These are phyloP conservation scores for Drosophila willistoni DNA, from an alignment of 1,140 invertebrate species.

Conservation along the genomic window DNA sequence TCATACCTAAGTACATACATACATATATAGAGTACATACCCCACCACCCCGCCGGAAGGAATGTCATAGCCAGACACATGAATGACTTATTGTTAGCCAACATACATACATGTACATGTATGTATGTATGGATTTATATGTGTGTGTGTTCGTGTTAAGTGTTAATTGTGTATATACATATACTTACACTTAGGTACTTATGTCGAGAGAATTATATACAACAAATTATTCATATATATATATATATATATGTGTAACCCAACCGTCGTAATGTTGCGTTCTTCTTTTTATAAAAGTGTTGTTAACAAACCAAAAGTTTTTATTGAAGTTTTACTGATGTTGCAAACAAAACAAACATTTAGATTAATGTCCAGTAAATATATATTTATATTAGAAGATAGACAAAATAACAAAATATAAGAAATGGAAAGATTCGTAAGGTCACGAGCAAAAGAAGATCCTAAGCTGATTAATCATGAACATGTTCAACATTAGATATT, in stretches of 20 bases:
- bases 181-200: background rate
- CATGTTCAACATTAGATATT: background rate
- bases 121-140: too few relatives aligned
- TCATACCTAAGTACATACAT: background rate
- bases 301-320: slow-evolving; percentile 65
- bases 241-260: slow-evolving; percentile 62
- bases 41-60: background rate
- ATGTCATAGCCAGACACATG: background rate
- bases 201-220: slow-evolving; percentile 2
- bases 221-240: slow-evolving; percentile 31
- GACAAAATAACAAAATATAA: background rate
- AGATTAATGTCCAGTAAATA: slow-evolving; percentile 42
- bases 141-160: background rate
- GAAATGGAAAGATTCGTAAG: too few relatives aligned
- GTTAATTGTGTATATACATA: slow-evolving; percentile 5
- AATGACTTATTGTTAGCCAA: slow-evolving; percentile 1
- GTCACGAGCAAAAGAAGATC: background rate
- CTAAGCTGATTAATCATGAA: background rate
- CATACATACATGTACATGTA: background rate
- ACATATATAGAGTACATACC: background rate
- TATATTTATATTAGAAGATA: background rate
- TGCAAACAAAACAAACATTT: slow-evolving; percentile 51
- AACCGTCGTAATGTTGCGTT: slow-evolving; percentile 75
- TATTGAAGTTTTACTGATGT: slow-evolving; percentile 76
- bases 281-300: slow-evolving; percentile 77